These are phyloP conservation scores for Pediacus dermestoides DNA, from an alignment of 2,888 invertebrate genomes.

Conservation along the genomic window DNA sequence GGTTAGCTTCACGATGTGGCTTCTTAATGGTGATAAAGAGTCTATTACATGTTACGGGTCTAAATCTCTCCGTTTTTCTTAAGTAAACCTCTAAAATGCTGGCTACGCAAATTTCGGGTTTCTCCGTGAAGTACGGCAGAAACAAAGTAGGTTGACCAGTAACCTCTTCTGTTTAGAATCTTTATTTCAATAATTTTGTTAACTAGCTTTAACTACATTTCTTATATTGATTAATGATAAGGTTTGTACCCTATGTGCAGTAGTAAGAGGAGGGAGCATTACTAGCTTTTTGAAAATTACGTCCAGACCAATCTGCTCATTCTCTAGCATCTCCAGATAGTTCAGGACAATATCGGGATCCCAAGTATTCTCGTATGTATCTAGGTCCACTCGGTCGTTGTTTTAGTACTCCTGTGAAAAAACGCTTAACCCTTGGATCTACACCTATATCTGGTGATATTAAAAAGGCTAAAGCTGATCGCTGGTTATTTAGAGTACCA, in stretches of 20 bases:
- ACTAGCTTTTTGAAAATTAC: neutral
- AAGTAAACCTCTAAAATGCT: neutral
- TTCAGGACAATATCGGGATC: neutral
- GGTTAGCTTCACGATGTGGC: neutral
- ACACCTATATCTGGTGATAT: neutral
- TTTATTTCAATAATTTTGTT: neutral
- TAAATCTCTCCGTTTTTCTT: constrained; percentile 1
- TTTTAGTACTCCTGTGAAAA: neutral
- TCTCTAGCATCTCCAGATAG: neutral
- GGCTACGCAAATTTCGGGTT: neutral
- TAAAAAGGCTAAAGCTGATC: neutral
- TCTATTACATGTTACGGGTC: neutral
- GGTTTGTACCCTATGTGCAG: neutral
- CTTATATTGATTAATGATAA: neutral
- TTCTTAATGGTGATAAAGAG: neutral
- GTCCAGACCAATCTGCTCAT: neutral
- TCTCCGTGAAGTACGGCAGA: neutral
- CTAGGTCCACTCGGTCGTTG: neutral
- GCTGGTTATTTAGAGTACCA: neutral
- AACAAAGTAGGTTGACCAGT: constrained; percentile 1
- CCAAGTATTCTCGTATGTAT: neutral
- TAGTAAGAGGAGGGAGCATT: neutral
- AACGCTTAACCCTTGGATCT: neutral
- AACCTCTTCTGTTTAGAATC: neutral
- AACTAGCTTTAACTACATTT: neutral